phyloP scores from a whole-genome alignment of 2,113 vertebrate species.

The Reinhardtius hippoglossoides region DNA sequence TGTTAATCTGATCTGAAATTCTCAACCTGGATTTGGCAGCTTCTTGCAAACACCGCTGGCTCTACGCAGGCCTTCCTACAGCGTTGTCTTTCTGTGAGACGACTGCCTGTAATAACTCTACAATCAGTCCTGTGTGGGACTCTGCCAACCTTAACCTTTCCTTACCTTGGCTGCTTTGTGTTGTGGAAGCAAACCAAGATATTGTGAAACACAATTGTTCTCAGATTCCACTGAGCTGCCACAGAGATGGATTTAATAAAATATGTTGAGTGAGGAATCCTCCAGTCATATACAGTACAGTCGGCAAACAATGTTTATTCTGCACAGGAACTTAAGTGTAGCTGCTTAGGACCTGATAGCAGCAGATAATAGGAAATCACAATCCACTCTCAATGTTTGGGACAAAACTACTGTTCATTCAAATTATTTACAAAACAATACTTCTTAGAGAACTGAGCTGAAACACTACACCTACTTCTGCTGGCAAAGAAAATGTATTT shows the following conservation, averaged over 20 bases:
- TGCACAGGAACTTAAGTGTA: not conserved
- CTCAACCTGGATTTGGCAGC: slow-evolving; percentile 66
- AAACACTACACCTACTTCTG: not conserved
- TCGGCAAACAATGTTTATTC: not conserved
- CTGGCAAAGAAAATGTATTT: not conserved
- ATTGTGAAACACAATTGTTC: slow-evolving; percentile 32
- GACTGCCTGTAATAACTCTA: slow-evolving; percentile 55
- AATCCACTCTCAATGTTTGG: not conserved
- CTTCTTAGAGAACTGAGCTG: not conserved
- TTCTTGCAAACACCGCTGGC: slow-evolving; percentile 69
- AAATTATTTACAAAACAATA: not conserved
- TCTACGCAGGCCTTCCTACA: slow-evolving; percentile 37
- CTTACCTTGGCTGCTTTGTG: slow-evolving; percentile 29
- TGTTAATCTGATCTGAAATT: slow-evolving; percentile 78
- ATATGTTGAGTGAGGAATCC: not conserved
- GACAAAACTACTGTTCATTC: not conserved
- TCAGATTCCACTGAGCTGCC: slow-evolving; percentile 37
- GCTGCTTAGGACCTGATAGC: not conserved
- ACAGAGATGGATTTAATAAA: slow-evolving; percentile 2
- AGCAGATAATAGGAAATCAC: not conserved
- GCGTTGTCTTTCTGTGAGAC: slow-evolving; percentile 56
- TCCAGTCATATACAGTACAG: not conserved
- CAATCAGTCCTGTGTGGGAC: slow-evolving; percentile 39
- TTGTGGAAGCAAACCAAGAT: slow-evolving; percentile 28
- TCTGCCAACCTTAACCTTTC: slow-evolving; percentile 43